A percentile compares a stretch with the other conserved stretches of the same genome.
These are phyloP conservation scores for Silurus lanzhouensis DNA, from an alignment of 2,797 vertebrate genomes.

Conservation along the genomic window DNA sequence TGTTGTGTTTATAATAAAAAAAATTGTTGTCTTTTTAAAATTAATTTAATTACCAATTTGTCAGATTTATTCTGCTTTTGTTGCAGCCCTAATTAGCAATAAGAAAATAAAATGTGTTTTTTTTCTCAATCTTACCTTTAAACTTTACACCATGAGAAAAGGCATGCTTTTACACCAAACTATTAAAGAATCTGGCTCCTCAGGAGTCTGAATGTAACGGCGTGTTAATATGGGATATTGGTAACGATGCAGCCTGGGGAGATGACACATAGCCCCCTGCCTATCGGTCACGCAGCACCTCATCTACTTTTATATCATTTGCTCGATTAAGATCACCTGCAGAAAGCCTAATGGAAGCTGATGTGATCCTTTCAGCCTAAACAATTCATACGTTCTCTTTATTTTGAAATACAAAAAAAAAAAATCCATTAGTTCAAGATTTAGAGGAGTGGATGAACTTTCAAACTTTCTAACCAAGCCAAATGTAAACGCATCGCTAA, in stretches of 20 bases:
- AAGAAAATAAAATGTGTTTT: neutral
- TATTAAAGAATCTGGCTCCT: conserved; percentile 32
- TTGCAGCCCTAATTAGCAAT: neutral
- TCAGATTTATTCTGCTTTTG: neutral
- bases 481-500: conserved; percentile 36
- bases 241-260: conserved; percentile 46
- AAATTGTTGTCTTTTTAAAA: neutral
- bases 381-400: conserved; percentile 8
- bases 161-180: neutral
- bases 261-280: conserved; percentile 32
- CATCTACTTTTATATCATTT: conserved; percentile 57
- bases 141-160: neutral
- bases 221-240: conserved; percentile 43
- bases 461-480: conserved; percentile 42
- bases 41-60: neutral
- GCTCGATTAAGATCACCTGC: conserved; percentile 53
- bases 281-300: conserved; percentile 49
- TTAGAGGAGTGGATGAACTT: conserved; percentile 37
- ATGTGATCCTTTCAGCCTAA: conserved; percentile 23
- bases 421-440: conserved; percentile 37
- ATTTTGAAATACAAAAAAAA: conserved; percentile 43
- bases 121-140: neutral
- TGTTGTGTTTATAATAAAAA: neutral
- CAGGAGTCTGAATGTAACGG: conserved; percentile 48
- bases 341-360: conserved; percentile 52